Conservation (phyloP, 2,113 vertebrate species). For the Synodontis membranacea region DNA sequence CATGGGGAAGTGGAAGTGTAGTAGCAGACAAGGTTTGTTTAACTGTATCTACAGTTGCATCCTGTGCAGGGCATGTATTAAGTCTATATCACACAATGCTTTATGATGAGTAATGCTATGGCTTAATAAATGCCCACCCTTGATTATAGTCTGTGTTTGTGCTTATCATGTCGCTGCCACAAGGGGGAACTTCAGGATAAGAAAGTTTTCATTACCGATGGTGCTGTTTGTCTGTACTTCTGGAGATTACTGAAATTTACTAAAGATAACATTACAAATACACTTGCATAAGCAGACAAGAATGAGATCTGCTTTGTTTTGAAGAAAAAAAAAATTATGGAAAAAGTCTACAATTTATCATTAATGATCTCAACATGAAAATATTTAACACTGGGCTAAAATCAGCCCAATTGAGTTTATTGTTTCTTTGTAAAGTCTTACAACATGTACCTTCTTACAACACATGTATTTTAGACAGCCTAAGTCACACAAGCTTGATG, state of each 20-base stretch:
- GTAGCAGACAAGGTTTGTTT: not conserved
- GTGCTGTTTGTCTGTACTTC: not conserved
- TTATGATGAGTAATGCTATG: not conserved
- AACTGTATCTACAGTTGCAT: not conserved
- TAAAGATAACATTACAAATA: conserved; percentile 20
- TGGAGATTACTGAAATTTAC: not conserved
- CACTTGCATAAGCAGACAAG: conserved; percentile 4
- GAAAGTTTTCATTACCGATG: not conserved
- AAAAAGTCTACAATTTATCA: not conserved
- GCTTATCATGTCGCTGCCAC: not conserved
- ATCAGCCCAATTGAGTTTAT: not conserved
- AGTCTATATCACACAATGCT: too few species aligned
- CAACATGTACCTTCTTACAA: too few species aligned
- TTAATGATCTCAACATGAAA: not conserved
- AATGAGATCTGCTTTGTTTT: conserved; percentile 8
- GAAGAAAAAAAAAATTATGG: not conserved
- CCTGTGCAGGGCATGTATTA: not conserved
- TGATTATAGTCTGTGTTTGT: not conserved
- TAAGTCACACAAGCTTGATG: not conserved
- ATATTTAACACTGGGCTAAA: not conserved
- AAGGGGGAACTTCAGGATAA: conserved; percentile 32
- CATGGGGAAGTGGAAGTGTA: conserved; percentile 19
- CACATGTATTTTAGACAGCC: not conserved
- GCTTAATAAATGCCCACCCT: not conserved
- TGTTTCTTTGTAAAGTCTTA: not conserved